phyloP scores from a whole-genome alignment of 2,888 invertebrate species.

The Gisinianus flammeolus region DNA sequence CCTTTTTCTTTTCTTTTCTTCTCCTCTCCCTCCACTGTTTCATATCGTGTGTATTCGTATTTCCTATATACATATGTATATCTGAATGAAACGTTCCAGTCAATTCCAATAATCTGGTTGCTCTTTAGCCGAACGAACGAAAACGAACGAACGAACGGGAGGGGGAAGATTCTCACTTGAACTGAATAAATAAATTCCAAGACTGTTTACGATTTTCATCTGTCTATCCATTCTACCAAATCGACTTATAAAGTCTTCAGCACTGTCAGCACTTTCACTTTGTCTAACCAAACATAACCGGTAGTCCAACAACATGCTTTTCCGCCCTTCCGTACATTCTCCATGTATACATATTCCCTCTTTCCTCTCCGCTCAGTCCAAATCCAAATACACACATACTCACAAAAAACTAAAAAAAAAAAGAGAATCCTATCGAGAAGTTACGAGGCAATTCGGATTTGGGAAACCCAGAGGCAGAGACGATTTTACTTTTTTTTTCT shows the following conservation, averaged over 20 bases:
- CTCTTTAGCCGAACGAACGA: too few relatives aligned
- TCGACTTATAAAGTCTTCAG: constrained; percentile 36
- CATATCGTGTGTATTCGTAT: too few relatives aligned
- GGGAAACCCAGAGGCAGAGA: constrained; percentile 13
- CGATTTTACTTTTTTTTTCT: constrained; percentile 3
- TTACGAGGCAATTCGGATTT: constrained; percentile 14
- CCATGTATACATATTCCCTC: background rate
- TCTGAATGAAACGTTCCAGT: too few relatives aligned
- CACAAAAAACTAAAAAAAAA: background rate
- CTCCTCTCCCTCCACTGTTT: too few relatives aligned
- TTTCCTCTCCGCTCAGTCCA: background rate
- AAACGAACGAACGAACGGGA: too few relatives aligned
- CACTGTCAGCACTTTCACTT: constrained; percentile 36
- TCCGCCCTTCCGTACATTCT: background rate
- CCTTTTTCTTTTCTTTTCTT: too few relatives aligned
- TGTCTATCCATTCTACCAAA: constrained; percentile 28
- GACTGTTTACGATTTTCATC: constrained; percentile 30
- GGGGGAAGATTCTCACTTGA: constrained; percentile 6
- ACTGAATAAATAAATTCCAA: constrained; percentile 32
- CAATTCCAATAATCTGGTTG: too few relatives aligned
- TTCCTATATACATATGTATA: too few relatives aligned
- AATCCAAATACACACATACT: background rate
- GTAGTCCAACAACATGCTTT: constrained; percentile 11
- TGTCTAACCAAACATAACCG: constrained; percentile 14
- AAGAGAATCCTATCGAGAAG: background rate